Evolutionary conservation across 2,797 vertebrate genomes (phyloP), one percentile per base, ranked within the genome.

Genomic region (Smutsia temminckii): DNA sequence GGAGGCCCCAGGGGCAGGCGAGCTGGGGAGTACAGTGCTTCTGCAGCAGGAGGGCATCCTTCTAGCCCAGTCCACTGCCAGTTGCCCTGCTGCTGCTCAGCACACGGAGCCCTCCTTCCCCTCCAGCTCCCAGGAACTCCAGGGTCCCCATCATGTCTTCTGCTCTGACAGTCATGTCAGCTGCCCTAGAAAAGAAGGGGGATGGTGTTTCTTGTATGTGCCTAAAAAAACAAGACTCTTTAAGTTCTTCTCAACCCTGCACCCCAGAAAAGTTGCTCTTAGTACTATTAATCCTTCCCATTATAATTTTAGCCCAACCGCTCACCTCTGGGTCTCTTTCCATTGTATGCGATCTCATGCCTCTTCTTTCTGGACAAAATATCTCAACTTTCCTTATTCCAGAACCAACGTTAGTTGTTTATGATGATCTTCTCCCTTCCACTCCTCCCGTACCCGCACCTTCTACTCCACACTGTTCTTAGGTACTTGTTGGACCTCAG

Each of bases 1-100:
- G 42, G 42, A 10, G 13, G n/a, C 3, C 29, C 49, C 21, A 0
- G 46, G 11, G 11, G 8, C 8, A 0, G 25, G 20, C 13, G 27
- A 49, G 46, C 46, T 11, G 18, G 16, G 14, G 12, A 72, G 32
- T 2, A 14, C 34, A n/a, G 10, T 14, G 27, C 20, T 51, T 83
- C n/a, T 85, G n/a, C 17, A 34, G 4, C 20, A 42, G 27, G 49
- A 25, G 61, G 42, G 16, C 27, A 2, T 18, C 1, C 0, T 37
- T 59, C 37, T 16, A 59, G 77, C 18, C n/a, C 8, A 10, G 14
- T 18, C 14, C 29, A 64, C 9, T 51, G 6, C 27, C 16, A n/a
- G 8, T 5, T 25, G 27, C 61, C 64, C 21, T 27, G 23, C 17
- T 84, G 46, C 27, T 40, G 1, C 27, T 80, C 13, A 29, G 17